Evolutionary conservation across 2,113 vertebrate genomes (phyloP), one percentile per base, ranked within the genome.

Genomic region (Stomatorhinus ivindoensis): DNA sequence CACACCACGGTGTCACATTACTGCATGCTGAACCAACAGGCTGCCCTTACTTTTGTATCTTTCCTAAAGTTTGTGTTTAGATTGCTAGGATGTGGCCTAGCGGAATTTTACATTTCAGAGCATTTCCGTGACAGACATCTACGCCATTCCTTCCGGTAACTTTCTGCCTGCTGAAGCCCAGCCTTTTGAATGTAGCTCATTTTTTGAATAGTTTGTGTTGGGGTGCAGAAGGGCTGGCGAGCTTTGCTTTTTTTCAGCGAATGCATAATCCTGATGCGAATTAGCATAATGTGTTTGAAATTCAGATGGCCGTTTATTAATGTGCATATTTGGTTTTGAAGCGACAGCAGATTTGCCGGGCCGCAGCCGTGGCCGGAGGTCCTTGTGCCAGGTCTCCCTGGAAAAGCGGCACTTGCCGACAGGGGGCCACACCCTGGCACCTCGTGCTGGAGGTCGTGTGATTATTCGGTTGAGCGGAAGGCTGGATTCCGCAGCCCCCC

Each of bases 211-310:
- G 27, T 46, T 31, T 27, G 50, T 84, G 31, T 61, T 13, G 44
- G 42, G 80, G 53, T 84, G 6, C 19, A 76, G 31, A 48, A 46
- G 50, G 35, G 48, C 87, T 87, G 48, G 85, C 87, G 76, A 85
- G 65, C 44, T 17, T n/a, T 61, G 6, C 51, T 87, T 55, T 47
- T 39, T 58, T 6, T 5, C 35, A 51, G 13, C 4, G 73, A 83
- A 24, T 31, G 51, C 51, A 89, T 85, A 61, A 85, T 89, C n/a
- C 50, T 47, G 21, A n/a, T 55, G 4, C 4, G 46, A 17, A 92
- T 90, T 90, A 90, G 44, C 88, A 91, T 90, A 90, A 87, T 90
- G 84, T 69, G 86, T 90, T 92, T 90, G 87, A 83, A 89, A 92
- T 90, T 87, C 50, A 17, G 83, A 61, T 19, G 11, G 90, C 50